Conservation (phyloP, 2,113 vertebrate species). For the Stegostoma tigrinum region DNA sequence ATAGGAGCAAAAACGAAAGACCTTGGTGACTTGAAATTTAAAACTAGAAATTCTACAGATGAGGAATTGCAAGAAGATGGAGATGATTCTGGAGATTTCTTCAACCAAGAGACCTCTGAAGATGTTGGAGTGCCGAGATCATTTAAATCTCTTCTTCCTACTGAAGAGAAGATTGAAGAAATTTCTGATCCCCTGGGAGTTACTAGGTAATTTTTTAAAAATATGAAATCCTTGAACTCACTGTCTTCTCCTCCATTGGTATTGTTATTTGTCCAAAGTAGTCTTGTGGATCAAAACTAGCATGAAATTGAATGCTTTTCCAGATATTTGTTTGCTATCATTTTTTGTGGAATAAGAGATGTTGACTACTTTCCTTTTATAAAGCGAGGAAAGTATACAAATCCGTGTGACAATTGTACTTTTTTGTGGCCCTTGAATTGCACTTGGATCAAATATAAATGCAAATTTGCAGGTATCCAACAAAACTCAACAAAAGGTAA, state of each 20-base stretch:
- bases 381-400: neutral
- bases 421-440: neutral
- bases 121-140: constrained; percentile 40
- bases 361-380: neutral
- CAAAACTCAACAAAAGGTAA: neutral
- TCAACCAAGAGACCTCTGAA: constrained; percentile 49
- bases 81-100: constrained; percentile 63
- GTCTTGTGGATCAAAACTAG: neutral
- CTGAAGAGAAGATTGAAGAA: constrained; percentile 54
- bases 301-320: neutral
- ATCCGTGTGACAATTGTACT: neutral
- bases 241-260: neutral
- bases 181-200: constrained; percentile 67
- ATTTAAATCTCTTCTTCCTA: neutral
- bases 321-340: neutral
- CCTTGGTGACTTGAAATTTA: constrained; percentile 44
- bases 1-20: constrained; percentile 59
- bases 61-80: constrained; percentile 46
- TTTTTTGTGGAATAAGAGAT: neutral
- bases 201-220: constrained; percentile 54
- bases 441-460: neutral
- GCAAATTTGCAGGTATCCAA: neutral
- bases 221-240: no score
- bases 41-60: constrained; percentile 47
- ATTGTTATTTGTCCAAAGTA: neutral